Base-by-base conservation (phyloP, 92 coral and sea anemone genomes). In the Phenganax subtilis region DNA sequence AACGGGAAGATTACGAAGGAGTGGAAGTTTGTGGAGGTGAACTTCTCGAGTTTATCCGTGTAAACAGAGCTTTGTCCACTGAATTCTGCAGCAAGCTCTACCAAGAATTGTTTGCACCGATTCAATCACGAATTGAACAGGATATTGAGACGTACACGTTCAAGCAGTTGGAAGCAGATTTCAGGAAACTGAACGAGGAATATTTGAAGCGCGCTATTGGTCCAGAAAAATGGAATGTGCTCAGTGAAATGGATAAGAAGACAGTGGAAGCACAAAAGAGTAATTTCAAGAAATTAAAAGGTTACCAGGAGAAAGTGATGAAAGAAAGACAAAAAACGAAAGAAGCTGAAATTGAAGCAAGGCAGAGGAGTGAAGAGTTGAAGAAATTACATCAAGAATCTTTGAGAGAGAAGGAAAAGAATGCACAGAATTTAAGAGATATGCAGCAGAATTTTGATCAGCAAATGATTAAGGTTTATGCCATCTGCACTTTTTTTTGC, bases 211-310 rank as follows among this genome's bases (percentile, higher is more conserved):
- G 83, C 3, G 83, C 83, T 60, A 65, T 79, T 29, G 83, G 83
- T 54, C 83, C 83, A n/a, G 83, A 79, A 56, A 79, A 79, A 31
- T 79, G 83, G 83, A 63, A 63, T 51, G 74, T 79, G n/a, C 83
- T 79, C 74, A 79, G 83, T 52, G 74, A 79, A 54, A 79, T 79
- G 83, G 83, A 79, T 64, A 79, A 79, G 83, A 79, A 79, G 53
- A 79, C 57, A 51, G 83, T 54, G 73, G 83, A 79, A 20, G 74
- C 83, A 52, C 83, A 79, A 62, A 79, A 79, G n/a, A 64, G 14
- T 1, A 79, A 89, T 75, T 71, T 89, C 66, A 85, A 89, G 84
- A 88, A 89, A 60, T 64, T 89, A 52, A 89, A 89, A 67, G 89
- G 87, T 55, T 89, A 83, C 54, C 89, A 89, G 10, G 91, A 89